These are phyloP conservation scores for Alviniconcha marisindica DNA, from an alignment of 1,140 invertebrate genomes.

Conservation along the genomic window DNA sequence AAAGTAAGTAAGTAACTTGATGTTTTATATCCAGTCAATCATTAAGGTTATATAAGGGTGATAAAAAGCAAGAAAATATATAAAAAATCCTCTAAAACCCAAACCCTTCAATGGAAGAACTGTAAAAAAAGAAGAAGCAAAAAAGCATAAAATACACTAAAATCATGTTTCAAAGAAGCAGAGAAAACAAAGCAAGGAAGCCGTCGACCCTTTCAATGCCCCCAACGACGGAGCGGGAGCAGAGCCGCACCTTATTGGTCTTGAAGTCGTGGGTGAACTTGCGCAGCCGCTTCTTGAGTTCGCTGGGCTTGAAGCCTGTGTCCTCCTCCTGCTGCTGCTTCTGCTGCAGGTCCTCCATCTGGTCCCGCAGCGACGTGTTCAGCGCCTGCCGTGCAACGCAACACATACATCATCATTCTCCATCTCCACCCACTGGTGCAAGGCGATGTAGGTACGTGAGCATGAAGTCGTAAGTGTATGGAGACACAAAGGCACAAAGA, in stretches of 20 bases:
- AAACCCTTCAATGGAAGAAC: no score
- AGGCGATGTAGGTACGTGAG: no score
- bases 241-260: slow-evolving; percentile 55
- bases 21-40: no score
- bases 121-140: no score
- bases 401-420: background rate
- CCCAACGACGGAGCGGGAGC: background rate
- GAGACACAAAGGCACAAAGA: no score
- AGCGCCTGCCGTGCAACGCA: slow-evolving; percentile 52
- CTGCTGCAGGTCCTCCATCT: slow-evolving; percentile 58
- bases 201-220: no score
- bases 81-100: no score
- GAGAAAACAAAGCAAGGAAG: slow-evolving; percentile 6
- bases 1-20: no score
- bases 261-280: slow-evolving; percentile 66
- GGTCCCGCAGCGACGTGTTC: slow-evolving; percentile 63
- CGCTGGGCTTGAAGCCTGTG: slow-evolving; percentile 61
- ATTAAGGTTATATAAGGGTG: no score
- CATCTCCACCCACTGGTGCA: no score
- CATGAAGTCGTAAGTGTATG: no score
- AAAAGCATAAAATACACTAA: background rate
- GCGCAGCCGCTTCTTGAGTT: slow-evolving; percentile 65
- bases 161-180: slow-evolving; percentile 22
- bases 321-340: slow-evolving; percentile 48
- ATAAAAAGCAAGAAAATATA: no score